Evolutionary conservation across 2,888 invertebrate genomes (phyloP), one percentile per base, ranked within the genome.

Genomic region (Diplazon laetatorius): DNA sequence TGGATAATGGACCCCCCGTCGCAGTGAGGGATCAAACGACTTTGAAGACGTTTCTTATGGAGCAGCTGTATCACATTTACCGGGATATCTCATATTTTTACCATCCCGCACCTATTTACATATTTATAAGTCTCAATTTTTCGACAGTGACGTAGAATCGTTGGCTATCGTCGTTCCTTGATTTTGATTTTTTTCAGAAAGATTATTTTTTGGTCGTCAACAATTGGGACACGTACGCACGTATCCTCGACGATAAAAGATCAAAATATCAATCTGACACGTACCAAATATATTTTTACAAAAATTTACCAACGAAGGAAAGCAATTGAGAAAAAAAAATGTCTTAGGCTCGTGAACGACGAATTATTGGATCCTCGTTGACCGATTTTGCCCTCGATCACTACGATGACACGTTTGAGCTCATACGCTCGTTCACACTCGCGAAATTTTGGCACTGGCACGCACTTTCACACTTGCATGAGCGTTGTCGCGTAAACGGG

Each of bases 21-120:
- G 44, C 48, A 65, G 60, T 57, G 68, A 50, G 71, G 71, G 66
- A 46, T 78, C 71, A 68, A 78, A 78, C 78, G 78, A 75, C 75
- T 66, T 20, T 12, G 42, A 35, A 10, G 66, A 62, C 60, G 57
- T 62, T 66, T 30, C 30, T n/a, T 60, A 50, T 37, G 60, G 42
- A 39, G 59, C 66, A 71, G 39, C 66, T 39, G 35, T 39, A 30
- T 30, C 4, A 68, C 71, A 75, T 75, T 75, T 68, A 78, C 71
- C 62, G 68, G 63, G 39, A 39, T 35, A 30, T 30, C n/a, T n/a
- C n/a, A n/a, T 30, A 30, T 30, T 30, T 30, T 30, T 30, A 30
- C 30, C 6, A 30, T 30, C 30, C 30, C 6, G 30, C 30, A 30
- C 4, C 2, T 30, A 30, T 30, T 5, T 30, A 30, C 30, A 30